These are phyloP conservation scores for Schizopygopsis malacanthus DNA, from an alignment of 2,797 vertebrate genomes.

Conservation along the genomic window DNA sequence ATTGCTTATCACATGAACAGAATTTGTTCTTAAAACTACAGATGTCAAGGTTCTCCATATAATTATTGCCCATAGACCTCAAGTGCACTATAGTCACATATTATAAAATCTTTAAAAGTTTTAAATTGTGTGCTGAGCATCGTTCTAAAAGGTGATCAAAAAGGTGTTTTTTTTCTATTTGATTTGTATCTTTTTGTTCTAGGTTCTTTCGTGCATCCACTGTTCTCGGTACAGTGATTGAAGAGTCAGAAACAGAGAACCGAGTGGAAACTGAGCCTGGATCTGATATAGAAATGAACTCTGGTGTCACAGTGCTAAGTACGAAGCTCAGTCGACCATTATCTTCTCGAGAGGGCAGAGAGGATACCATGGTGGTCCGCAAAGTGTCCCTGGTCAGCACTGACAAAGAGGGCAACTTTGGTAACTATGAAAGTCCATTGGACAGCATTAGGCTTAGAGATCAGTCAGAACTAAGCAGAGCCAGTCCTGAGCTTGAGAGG, in stretches of 20 bases:
- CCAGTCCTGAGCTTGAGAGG: neutral
- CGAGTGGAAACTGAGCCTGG: conserved; percentile 33
- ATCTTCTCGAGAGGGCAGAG: neutral
- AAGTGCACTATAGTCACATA: neutral
- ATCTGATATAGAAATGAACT: conserved; percentile 65
- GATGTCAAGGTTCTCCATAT: neutral
- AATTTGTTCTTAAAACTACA: neutral
- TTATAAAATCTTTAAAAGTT: neutral
- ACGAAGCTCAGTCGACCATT: conserved; percentile 69
- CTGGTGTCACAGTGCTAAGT: conserved; percentile 69
- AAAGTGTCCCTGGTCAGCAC: conserved; percentile 79
- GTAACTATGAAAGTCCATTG: no score
- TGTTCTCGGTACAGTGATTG: conserved; percentile 30
- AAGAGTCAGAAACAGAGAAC: conserved; percentile 44
- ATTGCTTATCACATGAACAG: neutral
- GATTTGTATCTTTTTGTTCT: conserved; percentile 17
- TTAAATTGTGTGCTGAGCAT: neutral
- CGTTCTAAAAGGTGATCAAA: neutral
- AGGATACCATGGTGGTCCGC: conserved; percentile 72
- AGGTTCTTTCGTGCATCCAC: conserved; percentile 58
- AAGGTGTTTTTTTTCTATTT: neutral
- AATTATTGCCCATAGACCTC: neutral
- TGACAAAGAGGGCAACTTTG: neutral
- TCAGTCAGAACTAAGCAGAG: neutral
- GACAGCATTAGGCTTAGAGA: neutral